Evolutionary conservation across 2,113 vertebrate genomes (phyloP), one percentile per base, ranked within the genome.

Genomic region (Sinocyclocheilus rhinocerous): DNA sequence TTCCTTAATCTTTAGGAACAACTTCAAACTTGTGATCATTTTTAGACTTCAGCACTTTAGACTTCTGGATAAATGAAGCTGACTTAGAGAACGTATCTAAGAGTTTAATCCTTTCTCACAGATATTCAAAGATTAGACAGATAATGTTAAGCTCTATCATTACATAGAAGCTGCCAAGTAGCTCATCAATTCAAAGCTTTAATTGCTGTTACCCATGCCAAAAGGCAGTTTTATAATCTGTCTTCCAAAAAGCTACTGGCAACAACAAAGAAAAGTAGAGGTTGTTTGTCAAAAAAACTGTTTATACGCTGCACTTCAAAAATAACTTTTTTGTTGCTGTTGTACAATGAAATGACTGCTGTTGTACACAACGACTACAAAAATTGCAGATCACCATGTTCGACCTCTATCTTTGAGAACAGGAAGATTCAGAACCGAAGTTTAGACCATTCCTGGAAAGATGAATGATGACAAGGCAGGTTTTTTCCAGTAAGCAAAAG

Each of bases 181-280:
- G 52, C 52, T 81, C 59, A 86, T 81, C 65, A 84, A 57, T 84
- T 33, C 57, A 84, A 70, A 72, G 81, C 36, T 84, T 88, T 77
- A 84, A 55, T 42, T n/a, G 45, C 85, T 76, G 50, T 59, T 65
- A 80, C 45, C 57, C 33, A 67, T 72, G 57, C 87, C 84, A 88
- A 57, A 72, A 36, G 55, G 24, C 67, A 85, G 48, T 80, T 82
- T 69, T 77, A 67, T 83, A 20, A 83, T 70, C 61, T 0, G 15
- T 69, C 20, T 20, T 83, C 10, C 45, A 70, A 52, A 83, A 52
- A 52, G 26, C 45, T 83, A 9, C 11, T 36, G 65, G 26, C 65
- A 70, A 83, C 81, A 70, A 33, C 24, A 69, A 83, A 29, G 45
- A 36, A 70, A 65, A 55, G 11, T 4, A 29, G 11, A 83, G 81